These are phyloP conservation scores for Drosophila nannoptera DNA, from an alignment of 1,140 invertebrate genomes.

Conservation along the genomic window DNA sequence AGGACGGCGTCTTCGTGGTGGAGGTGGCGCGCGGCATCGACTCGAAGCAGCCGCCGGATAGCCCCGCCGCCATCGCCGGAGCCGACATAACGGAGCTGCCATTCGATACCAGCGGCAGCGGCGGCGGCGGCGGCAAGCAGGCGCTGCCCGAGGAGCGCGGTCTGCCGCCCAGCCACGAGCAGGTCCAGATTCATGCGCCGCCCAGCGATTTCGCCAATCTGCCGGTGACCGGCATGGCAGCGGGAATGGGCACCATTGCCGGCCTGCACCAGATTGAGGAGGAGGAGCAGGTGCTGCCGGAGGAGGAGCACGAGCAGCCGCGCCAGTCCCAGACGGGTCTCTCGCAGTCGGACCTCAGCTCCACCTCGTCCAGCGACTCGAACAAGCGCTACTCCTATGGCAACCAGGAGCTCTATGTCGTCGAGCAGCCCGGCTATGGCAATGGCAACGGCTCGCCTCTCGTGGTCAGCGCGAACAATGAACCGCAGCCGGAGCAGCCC, in stretches of 20 bases:
- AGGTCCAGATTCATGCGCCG: constrained; percentile 78
- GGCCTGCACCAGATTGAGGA: constrained; percentile 79
- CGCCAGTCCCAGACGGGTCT: constrained; percentile 84
- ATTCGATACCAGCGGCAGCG: constrained; percentile 52
- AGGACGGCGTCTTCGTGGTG: constrained; percentile 88
- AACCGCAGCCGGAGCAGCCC: constrained; percentile 23
- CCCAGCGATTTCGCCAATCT: constrained; percentile 53
- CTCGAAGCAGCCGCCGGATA: constrained; percentile 62
- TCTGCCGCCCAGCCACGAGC: constrained; percentile 61
- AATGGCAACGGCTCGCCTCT: constrained; percentile 45
- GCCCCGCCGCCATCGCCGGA: constrained; percentile 43
- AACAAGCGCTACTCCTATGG: constrained; percentile 88
- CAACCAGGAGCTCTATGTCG: constrained; percentile 87
- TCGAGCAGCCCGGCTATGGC: constrained; percentile 85
- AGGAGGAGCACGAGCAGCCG: constrained; percentile 53
- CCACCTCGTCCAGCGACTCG: constrained; percentile 84
- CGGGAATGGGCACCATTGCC: constrained; percentile 69
- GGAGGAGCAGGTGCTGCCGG: constrained; percentile 31
- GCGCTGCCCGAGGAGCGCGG: constrained; percentile 48
- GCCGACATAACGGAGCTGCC: constrained; percentile 59
- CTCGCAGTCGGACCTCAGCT: constrained; percentile 87
- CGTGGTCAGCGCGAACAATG: constrained; percentile 21
- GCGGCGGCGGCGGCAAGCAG: constrained; percentile 35
- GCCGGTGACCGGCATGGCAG: constrained; percentile 1
- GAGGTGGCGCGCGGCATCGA: constrained; percentile 81